phyloP scores from a whole-genome alignment of 2,797 vertebrate genomes.

The Toxotes lorentzi region DNA sequence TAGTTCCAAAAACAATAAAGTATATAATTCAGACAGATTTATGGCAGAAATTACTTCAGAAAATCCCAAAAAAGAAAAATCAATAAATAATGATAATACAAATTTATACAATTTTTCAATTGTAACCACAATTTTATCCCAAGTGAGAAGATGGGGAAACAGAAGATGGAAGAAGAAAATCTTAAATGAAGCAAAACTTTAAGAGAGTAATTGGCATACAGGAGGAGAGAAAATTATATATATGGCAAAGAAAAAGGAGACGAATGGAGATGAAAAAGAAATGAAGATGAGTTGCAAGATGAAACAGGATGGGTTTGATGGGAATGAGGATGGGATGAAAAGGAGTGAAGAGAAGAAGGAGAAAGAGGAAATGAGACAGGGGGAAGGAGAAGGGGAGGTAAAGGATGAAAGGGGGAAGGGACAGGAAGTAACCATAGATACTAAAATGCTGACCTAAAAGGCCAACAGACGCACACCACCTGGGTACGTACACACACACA shows the following conservation, averaged over 20 bases:
- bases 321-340: background rate
- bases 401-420: background rate
- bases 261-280: background rate
- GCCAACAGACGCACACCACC: conserved; percentile 45
- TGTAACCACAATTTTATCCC: background rate
- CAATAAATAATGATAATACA: background rate
- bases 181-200: background rate
- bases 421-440: conserved; percentile 46
- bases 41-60: too few relatives aligned
- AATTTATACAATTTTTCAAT: background rate
- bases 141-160: background rate
- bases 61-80: background rate
- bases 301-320: background rate
- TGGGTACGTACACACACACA: conserved; percentile 32
- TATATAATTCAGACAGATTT: background rate
- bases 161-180: background rate
- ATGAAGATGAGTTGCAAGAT: background rate
- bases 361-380: background rate
- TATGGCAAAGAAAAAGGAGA: background rate
- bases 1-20: background rate
- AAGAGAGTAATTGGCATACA: too few relatives aligned
- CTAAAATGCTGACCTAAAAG: conserved; percentile 34
- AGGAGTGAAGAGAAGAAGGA: background rate
- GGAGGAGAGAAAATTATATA: background rate
- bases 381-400: background rate